A percentile compares a stretch with the other conserved stretches of the same genome.
Conservation (phyloP, 2,113 vertebrate genomes). For the Dipodomys stephensi region DNA sequence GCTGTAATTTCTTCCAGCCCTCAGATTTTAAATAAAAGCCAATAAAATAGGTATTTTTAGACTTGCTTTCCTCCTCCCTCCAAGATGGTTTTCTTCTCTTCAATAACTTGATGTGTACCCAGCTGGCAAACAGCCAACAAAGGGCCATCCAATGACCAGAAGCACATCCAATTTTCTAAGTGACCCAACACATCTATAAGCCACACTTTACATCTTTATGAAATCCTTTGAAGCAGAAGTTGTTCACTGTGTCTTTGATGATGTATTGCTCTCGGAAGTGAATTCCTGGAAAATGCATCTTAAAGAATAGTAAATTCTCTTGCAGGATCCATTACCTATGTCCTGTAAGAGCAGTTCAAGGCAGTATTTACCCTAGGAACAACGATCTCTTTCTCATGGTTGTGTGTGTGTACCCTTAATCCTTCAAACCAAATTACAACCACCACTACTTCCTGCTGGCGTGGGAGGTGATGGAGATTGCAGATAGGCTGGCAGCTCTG, state of each 20-base stretch:
- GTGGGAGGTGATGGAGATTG: neutral
- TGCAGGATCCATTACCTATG: constrained; percentile 66
- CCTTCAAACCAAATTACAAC: neutral
- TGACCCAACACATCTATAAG: neutral
- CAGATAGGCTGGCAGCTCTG: neutral
- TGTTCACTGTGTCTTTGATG: constrained; percentile 53
- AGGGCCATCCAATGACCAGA: constrained; percentile 63
- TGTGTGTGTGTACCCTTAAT: constrained; percentile 9
- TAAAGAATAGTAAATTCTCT: constrained; percentile 27
- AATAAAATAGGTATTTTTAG: constrained; percentile 53
- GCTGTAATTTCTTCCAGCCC: constrained; percentile 45
- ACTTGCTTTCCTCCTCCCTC: neutral
- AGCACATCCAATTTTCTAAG: constrained; percentile 80
- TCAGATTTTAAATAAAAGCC: constrained; percentile 71
- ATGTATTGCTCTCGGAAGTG: constrained; percentile 47
- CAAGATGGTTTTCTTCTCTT: constrained; percentile 44
- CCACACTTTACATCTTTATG: constrained; percentile 52
- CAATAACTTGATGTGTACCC: constrained; percentile 16
- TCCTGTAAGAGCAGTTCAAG: constrained; percentile 59
- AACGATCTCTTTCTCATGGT: neutral
- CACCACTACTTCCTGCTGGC: neutral
- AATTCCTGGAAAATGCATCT: constrained; percentile 32
- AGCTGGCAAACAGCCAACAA: constrained; percentile 33
- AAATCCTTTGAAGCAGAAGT: constrained; percentile 49
- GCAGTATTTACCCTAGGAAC: constrained; percentile 60